Conservation (phyloP, 2,888 invertebrate genomes). For the Meliscaeva auricollis region DNA sequence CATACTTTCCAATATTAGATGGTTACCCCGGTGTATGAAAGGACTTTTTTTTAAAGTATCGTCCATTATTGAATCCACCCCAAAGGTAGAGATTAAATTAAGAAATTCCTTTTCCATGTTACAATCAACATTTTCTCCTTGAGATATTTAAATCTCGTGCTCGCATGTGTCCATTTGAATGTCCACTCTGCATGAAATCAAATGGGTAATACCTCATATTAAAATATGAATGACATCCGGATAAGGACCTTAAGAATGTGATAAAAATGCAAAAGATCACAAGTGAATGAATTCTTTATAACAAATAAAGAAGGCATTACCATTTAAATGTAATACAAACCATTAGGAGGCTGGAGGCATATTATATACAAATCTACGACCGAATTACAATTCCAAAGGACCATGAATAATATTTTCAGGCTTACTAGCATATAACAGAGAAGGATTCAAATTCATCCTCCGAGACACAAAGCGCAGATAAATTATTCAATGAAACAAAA, state of each 20-base stretch:
- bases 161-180: slow-evolving; percentile 72
- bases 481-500: slow-evolving; percentile 75
- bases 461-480: slow-evolving; percentile 58
- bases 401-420: slow-evolving; percentile 69
- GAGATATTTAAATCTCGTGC: slow-evolving; percentile 71
- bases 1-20: slow-evolving; percentile 55
- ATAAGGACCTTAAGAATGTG: slow-evolving; percentile 62
- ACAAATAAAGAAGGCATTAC: slow-evolving; percentile 53
- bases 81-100: slow-evolving; percentile 59
- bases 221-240: slow-evolving; percentile 47
- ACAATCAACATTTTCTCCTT: slow-evolving; percentile 41
- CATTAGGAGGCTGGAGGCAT: slow-evolving; percentile 28
- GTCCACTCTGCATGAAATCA: slow-evolving; percentile 53
- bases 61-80: slow-evolving; percentile 37
- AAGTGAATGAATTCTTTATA: slow-evolving; percentile 56
- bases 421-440: background rate
- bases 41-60: slow-evolving; percentile 31
- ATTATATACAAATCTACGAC: slow-evolving; percentile 7
- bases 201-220: slow-evolving; percentile 37
- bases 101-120: slow-evolving; percentile 65
- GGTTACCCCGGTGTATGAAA: slow-evolving; percentile 36
- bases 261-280: slow-evolving; percentile 62
- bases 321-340: slow-evolving; percentile 55
- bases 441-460: slow-evolving; percentile 33
- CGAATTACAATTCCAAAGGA: slow-evolving; percentile 46